These are phyloP conservation scores for Hyalella azteca DNA, from an alignment of 2,888 invertebrate genomes.

Conservation along the genomic window DNA sequence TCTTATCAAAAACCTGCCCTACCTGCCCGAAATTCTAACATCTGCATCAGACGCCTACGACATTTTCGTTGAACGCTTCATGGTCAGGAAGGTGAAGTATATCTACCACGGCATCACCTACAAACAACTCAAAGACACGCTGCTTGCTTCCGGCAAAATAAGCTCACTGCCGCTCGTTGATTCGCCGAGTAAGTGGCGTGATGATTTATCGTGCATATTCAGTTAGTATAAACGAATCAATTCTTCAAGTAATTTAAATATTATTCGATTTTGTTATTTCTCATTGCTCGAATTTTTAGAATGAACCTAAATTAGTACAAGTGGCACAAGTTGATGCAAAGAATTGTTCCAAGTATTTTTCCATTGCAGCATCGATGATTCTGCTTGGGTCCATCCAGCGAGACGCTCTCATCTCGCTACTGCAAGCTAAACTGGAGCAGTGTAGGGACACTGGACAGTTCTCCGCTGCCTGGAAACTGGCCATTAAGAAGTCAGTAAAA, in stretches of 20 bases:
- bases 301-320: too few species aligned
- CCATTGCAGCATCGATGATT: slow-evolving; percentile 71
- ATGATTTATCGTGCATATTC: too few species aligned
- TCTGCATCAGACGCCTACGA: slow-evolving; percentile 87
- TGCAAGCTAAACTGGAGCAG: slow-evolving; percentile 85
- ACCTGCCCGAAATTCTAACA: slow-evolving; percentile 91
- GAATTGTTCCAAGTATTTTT: too few species aligned
- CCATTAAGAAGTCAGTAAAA: slow-evolving; percentile 70
- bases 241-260: too few species aligned
- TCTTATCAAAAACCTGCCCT: slow-evolving; percentile 94
- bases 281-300: too few species aligned
- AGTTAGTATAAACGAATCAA: too few species aligned
- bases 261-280: too few species aligned
- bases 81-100: slow-evolving; percentile 80
- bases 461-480: slow-evolving; percentile 78
- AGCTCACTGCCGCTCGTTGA: slow-evolving; percentile 95
- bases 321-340: too few species aligned
- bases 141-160: slow-evolving; percentile 76
- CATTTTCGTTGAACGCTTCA: slow-evolving; percentile 96
- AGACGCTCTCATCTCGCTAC: slow-evolving; percentile 83
- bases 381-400: slow-evolving; percentile 93
- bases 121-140: slow-evolving; percentile 80
- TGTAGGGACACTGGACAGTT: slow-evolving; percentile 69
- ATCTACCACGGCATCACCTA: slow-evolving; percentile 93
- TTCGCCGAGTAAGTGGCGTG: slow-evolving; percentile 72